Evolutionary conservation across 2,797 vertebrate genomes (phyloP), one percentile per base, ranked within the genome.

Genomic region (Ataeniobius toweri): DNA sequence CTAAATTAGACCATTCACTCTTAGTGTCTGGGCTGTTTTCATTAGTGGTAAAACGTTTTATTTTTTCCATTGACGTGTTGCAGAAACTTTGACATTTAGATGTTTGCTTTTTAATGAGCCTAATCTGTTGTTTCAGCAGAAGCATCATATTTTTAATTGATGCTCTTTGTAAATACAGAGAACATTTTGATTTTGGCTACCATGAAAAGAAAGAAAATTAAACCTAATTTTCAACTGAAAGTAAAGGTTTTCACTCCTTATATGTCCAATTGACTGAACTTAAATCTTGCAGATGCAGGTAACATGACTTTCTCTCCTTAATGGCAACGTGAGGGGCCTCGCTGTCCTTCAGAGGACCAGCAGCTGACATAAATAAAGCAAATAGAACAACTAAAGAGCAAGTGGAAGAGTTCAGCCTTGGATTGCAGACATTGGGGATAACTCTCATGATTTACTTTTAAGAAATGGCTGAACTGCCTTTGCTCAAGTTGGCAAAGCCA

Each of bases 381-480:
- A 71, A 73, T 2, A n/a, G 10, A 67, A 20, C 14, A 18, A 80
- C 26, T 20, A 10, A 10, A 39, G 8, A 67, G 58, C 46, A 24
- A 31, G 6, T n/a, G n/a, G 70, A 24, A 31, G 20, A 20, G 18
- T 75, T 55, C 44, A 71, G 44, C 72, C 50, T 71, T 73, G 59
- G n/a, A 39, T 1, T 5, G 3, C 56, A 71, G 16, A 59, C 5
- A 2, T 1, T 26, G 10, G 18, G n/a, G 26, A 39, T 7, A 26
- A 24, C n/a, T 50, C 48, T 61, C 16, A n/a, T 14, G 63, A 70
- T 16, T 79, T 56, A 36, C 1, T 71, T 22, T 20, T 18, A 56
- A 53, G 24, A 70, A 75, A 28, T 4, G 0, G 7, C 44, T 61
- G 16, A 75, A 59, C 61, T 55, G 79, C 51, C 74, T 48, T 80